Evolutionary conservation across 2,888 invertebrate species (phyloP).

Genomic region (Rambutsinella grinnellia): DNA sequence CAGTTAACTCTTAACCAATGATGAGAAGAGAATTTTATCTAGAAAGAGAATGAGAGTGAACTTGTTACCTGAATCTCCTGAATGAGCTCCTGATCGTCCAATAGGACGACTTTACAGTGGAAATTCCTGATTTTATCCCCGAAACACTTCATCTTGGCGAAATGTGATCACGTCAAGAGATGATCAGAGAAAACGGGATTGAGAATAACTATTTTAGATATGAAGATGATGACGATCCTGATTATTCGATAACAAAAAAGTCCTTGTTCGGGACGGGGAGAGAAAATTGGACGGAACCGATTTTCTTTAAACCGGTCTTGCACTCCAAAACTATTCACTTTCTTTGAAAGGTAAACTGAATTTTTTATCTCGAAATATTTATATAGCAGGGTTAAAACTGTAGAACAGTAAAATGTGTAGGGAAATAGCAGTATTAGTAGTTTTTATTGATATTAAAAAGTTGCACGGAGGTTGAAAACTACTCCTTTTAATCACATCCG

Average conservation of each 20-base stretch:
- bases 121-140: slow-evolving; percentile 69
- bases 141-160: slow-evolving; percentile 69
- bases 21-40: no score
- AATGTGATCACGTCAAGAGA: not conserved
- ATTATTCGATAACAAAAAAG: no score
- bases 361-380: no score
- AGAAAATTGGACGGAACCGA: slow-evolving; percentile 15
- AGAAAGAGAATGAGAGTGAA: slow-evolving; percentile 7
- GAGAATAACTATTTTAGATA: not conserved
- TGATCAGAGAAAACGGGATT: not conserved
- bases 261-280: no score
- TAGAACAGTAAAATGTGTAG: not conserved
- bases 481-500: slow-evolving; percentile 31
- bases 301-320: slow-evolving; percentile 24
- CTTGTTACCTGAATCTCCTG: slow-evolving; percentile 85
- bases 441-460: no score
- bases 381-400: no score
- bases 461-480: slow-evolving; percentile 1
- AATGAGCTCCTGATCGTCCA: slow-evolving; percentile 90
- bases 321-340: no score
- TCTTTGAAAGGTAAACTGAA: no score
- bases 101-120: slow-evolving; percentile 87
- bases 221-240: not conserved
- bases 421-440: no score
- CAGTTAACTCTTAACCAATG: no score